Conservation (phyloP, 2,797 vertebrate genomes). For the Acropternis orthonyx region DNA sequence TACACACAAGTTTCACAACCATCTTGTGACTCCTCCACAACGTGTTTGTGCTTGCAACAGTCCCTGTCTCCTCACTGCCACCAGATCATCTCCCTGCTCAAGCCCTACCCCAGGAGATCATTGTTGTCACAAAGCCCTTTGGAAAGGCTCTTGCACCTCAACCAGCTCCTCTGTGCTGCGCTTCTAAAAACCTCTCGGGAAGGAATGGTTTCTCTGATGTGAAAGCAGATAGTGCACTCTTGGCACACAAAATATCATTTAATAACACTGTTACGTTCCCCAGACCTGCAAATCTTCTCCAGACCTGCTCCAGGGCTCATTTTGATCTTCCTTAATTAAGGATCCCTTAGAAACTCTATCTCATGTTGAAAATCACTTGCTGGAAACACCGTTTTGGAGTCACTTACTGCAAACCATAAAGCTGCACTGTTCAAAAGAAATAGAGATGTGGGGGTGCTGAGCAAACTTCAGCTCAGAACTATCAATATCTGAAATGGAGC, state of each 20-base stretch:
- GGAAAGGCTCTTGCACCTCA: not conserved
- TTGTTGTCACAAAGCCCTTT: not conserved
- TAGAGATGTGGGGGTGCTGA: not conserved
- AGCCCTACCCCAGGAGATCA: not conserved
- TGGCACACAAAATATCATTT: not conserved
- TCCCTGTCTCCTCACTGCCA: not conserved
- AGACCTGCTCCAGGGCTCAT: slow-evolving; percentile 14
- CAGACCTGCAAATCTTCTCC: not conserved
- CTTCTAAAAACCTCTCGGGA: not conserved
- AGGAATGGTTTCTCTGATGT: not conserved
- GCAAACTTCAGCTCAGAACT: not conserved
- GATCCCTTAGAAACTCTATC: not conserved
- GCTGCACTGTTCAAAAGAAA: not conserved
- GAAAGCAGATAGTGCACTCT: not conserved
- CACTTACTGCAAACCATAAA: not conserved
- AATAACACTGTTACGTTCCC: not conserved
- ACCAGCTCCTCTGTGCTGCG: not conserved
- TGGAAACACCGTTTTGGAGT: not conserved
- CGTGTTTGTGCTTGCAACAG: not conserved
- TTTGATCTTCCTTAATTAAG: slow-evolving; percentile 40
- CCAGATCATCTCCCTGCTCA: not conserved
- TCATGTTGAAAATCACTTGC: not conserved
- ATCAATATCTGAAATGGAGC: not conserved
- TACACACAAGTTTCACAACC: not conserved
- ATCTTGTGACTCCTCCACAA: not conserved